A percentile compares a stretch with the other conserved stretches of the same genome.
phyloP scores from a whole-genome alignment of 2,888 invertebrate genomes.

The Nephrotoma flavescens region DNA sequence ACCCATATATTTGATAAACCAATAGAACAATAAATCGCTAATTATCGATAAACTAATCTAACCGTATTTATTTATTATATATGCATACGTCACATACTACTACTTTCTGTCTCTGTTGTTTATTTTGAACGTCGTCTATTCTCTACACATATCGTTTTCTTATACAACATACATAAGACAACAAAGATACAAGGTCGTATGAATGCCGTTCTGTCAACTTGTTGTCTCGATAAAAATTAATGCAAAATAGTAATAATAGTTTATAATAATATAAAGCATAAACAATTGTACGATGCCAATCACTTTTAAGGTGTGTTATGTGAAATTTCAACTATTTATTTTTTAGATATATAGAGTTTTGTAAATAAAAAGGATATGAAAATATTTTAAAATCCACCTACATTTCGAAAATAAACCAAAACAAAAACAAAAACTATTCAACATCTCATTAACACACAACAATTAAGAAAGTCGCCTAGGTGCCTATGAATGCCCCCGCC shows the following conservation, averaged over 20 bases:
- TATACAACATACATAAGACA: neutral
- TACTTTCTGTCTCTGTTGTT: neutral
- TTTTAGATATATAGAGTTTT: neutral
- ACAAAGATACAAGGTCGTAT: slow-evolving; percentile 4
- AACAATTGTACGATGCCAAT: neutral
- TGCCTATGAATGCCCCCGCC: neutral
- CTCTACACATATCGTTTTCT: neutral
- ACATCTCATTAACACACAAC: neutral
- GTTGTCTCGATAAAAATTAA: neutral
- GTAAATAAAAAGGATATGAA: neutral
- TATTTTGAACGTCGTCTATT: neutral
- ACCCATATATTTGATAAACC: neutral
- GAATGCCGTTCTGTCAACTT: slow-evolving; percentile 4
- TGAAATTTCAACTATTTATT: neutral
- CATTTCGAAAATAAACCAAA: neutral
- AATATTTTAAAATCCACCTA: neutral
- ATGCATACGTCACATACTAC: neutral
- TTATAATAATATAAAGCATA: neutral
- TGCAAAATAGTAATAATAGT: neutral
- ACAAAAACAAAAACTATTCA: neutral
- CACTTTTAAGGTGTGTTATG: neutral
- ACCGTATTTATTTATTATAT: neutral
- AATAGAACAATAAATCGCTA: neutral
- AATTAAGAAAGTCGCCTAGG: neutral
- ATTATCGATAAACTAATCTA: neutral